Base-by-base conservation (phyloP, 2,888 invertebrate genomes). In the Sepiola atlantica region DNA sequence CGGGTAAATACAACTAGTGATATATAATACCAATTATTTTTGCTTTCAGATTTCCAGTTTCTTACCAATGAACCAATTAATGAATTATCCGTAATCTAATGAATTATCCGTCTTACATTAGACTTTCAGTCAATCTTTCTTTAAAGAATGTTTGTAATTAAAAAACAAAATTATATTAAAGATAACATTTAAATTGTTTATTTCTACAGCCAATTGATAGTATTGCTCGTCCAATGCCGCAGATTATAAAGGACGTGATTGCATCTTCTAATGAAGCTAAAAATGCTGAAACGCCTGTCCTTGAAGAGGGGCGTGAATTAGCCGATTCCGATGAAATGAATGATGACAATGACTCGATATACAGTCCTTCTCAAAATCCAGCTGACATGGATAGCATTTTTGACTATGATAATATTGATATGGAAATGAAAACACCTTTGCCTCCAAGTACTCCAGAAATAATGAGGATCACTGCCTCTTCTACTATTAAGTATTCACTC, bases 241-340 rank as follows among this genome's bases (percentile, higher is more conserved):
- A 77, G 77, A 77, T 77, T n/a, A 77, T 77, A 77, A 77, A 77
- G 18, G 77, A 77, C 14, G 77, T 77, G 4, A 32, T 77, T 14
- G n/a, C 77, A 77, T 77, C n/a, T 77, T 77, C 77, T 77, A 77
- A n/a, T 77, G 77, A 77, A 77, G n/a, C n/a, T 77, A 77, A 77
- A 77, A 77, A 21, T 24, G 77, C n/a, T n/a, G n/a, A 77, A 77
- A 16, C 32, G n/a, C n/a, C 77, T n/a, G n/a, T n/a, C n/a, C 32
- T 32, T 16, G 77, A 61, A 28, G 61, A 61, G 12, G 61, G 32
- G 32, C 14, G n/a, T 77, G 77, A 77, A 77, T 77, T 77, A 77
- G 16, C 18, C 14, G 16, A 77, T 77, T n/a, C 32, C 0, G 77
- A 77, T 32, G 77, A 77, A n/a, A 32, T 77, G n/a, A 77, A 16